Base-by-base conservation (phyloP, 2,113 vertebrate species). In the Columbina picui region DNA sequence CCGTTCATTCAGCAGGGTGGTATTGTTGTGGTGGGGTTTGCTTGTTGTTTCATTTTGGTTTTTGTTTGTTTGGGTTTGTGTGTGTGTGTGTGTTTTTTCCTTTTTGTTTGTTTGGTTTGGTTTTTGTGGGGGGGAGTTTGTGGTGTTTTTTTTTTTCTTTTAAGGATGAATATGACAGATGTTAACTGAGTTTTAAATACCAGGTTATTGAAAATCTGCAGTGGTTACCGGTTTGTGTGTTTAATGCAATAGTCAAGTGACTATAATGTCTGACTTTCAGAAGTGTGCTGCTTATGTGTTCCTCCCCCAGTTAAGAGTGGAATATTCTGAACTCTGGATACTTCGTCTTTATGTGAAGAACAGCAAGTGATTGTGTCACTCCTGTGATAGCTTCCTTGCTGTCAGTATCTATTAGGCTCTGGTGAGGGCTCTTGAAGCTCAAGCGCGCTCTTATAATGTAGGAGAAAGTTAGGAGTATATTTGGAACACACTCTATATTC, bases 1-100 rank as follows among this genome's bases (percentile, higher is more conserved):
- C 20, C 0, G 0, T 60, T 78, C 10, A 3, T 65, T 84, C 18
- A 47, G 20, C 1, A 1, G 3, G 61, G 10, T 52, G 29, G 12
- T 70, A 34, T 13, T 69, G 10, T 26, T 56, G 15, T 41, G 15
- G 9, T 38, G 15, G 9, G 10, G 2, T 8, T 56, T 76, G 32
- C 3, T 9, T 65, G 7, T 27, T 18, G 43, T 9, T 45, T 45
- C 17, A 3, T 43, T 43, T 43, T 43, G 41, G 41, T 41, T 41
- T 41, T 41, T 43, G 15, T 43, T 43, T 43, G 43, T 39, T 43
- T 43, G 43, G 41, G 41, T 41, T 41, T 41, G 14, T 41, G 41
- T 41, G 41, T 41, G 41, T 41, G 41, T 41, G 14, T 14, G n/a
- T n/a, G n/a, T n/a, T n/a, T n/a, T n/a, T n/a, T n/a, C n/a, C n/a